Percentiles rank a stretch among this genome's conserved stretches.
Evolutionary conservation across 2,888 invertebrate genomes (phyloP).

Genomic region (Lasioglossum leucozonium): DNA sequence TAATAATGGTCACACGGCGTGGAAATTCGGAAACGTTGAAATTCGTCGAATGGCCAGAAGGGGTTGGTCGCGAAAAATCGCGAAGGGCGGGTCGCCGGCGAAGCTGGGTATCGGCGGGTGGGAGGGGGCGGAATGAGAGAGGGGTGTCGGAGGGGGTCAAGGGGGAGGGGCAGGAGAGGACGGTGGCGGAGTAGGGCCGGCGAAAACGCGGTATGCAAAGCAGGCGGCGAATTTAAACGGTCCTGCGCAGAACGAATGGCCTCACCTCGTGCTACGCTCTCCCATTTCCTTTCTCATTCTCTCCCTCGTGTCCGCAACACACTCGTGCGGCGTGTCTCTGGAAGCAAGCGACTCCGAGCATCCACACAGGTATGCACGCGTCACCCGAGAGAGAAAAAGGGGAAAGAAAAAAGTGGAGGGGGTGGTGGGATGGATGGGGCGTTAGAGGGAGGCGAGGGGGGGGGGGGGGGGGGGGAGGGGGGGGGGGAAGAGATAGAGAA

Average conservation of each 20-base stretch:
- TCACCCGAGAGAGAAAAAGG: conserved; percentile 42
- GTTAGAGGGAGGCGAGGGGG: conserved; percentile 11
- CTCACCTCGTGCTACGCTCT: conserved; percentile 79
- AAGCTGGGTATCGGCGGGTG: conserved; percentile 37
- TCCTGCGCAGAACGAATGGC: conserved; percentile 81
- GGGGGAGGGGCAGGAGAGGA: conserved; percentile 40
- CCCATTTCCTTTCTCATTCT: conserved; percentile 59
- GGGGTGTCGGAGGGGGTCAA: conserved; percentile 13
- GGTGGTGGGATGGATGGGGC: background rate
- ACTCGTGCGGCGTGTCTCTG: conserved; percentile 31
- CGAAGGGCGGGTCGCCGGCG: conserved; percentile 72
- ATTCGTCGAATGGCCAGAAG: conserved; percentile 58
- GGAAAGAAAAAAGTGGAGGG: conserved; percentile 29
- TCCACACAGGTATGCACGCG: conserved; percentile 49
- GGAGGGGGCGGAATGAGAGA: conserved; percentile 26
- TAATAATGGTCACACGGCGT: background rate
- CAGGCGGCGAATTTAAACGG: conserved; percentile 82
- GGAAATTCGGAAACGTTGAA: conserved; percentile 48
- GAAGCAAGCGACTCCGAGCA: conserved; percentile 53
- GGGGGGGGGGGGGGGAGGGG: conserved; percentile 23
- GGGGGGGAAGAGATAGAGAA: conserved; percentile 60
- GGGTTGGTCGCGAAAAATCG: conserved; percentile 73
- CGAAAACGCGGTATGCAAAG: conserved; percentile 81
- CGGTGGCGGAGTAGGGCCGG: conserved; percentile 70
- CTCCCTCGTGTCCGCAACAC: conserved; percentile 24